Base-by-base conservation (phyloP, 2,113 vertebrate species). In the Lagopus leucura region DNA sequence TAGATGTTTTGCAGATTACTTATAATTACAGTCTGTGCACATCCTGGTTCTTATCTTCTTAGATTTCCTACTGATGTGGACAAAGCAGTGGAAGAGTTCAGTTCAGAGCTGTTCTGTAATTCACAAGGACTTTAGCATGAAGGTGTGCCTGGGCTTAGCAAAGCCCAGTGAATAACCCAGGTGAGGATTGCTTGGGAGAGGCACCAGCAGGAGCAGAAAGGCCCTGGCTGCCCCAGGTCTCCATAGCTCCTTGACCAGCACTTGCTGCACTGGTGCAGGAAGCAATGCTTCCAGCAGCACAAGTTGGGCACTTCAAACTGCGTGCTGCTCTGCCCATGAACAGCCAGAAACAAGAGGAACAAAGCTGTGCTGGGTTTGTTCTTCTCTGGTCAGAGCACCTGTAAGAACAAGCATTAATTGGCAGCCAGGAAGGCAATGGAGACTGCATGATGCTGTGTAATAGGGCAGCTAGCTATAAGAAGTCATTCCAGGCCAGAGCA, bases 121-220 rank as follows among this genome's bases (percentile, higher is more conserved):
- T 69, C 28, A n/a, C 10, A 47, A 57, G 32, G 47, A 83, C 12
- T 34, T 85, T 32, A 36, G 4, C 19, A 50, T 57, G 25, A 3
- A 20, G 24, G 21, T 38, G 30, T 30, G 21, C 34, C 73, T n/a
- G 47, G 61, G 25, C 34, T 63, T 54, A 83, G n/a, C 36, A 63
- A 78, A 78, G 2, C 10, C 58, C 61, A 36, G 4, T 76, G 43
- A 66, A 64, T 22, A 50, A 73, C 11, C 36, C 45, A 52, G 40
- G 19, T 15, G 8, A 78, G 13, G 2, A 4, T 43, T 58, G 15
- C 40, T 43, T 28, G 45, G 69, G 36, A 32, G 0, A 66, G 82
- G 27, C 0, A 1, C 8, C 22, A 30, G 30, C 3, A 7, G 48
- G 58, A 69, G 66, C 1, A 11, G n/a, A 8, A 22, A 28, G 30